A percentile compares a stretch with the other conserved stretches of the same genome.
Conservation (phyloP, 2,888 invertebrate genomes). For the Agonopterix arenella region DNA sequence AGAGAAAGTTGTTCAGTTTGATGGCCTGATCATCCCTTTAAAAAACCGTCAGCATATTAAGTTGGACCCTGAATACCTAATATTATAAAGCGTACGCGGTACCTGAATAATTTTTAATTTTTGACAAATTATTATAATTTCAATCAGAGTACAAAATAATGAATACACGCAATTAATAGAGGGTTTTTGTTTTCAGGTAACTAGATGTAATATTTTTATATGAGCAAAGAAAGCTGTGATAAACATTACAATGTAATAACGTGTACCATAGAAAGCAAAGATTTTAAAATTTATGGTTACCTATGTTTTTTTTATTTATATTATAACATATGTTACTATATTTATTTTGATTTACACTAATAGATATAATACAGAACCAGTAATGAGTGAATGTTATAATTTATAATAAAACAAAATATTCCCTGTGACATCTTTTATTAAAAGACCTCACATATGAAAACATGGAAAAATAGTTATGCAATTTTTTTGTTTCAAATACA, state of each 20-base stretch:
- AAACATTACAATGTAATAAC: conserved; percentile 2
- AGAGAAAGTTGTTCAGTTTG: too few species aligned
- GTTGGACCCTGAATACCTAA: too few species aligned
- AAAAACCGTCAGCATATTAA: too few species aligned
- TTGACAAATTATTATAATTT: too few species aligned
- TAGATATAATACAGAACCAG: conserved; percentile 10
- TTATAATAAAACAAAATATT: conserved; percentile 7
- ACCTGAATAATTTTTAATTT: too few species aligned
- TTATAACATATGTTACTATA: conserved; percentile 19
- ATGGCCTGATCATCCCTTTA: too few species aligned
- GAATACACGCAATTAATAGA: neutral
- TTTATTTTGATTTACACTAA: conserved; percentile 30
- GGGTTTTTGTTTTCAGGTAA: conserved; percentile 2
- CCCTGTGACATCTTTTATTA: conserved; percentile 35
- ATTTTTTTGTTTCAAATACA: conserved; percentile 8
- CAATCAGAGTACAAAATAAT: too few species aligned
- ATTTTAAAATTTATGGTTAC: conserved; percentile 2
- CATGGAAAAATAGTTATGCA: conserved; percentile 31
- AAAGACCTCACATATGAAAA: conserved; percentile 36
- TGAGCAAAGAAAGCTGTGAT: conserved; percentile 9
- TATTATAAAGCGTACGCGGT: too few species aligned
- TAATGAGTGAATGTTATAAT: conserved; percentile 5
- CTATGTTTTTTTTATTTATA: conserved; percentile 15
- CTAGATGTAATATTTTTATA: neutral
- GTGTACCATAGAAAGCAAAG: neutral